A percentile compares a stretch with the other conserved stretches of the same genome.
These are phyloP conservation scores for Ophion ellenae DNA, from an alignment of 2,888 invertebrate genomes.

Conservation along the genomic window DNA sequence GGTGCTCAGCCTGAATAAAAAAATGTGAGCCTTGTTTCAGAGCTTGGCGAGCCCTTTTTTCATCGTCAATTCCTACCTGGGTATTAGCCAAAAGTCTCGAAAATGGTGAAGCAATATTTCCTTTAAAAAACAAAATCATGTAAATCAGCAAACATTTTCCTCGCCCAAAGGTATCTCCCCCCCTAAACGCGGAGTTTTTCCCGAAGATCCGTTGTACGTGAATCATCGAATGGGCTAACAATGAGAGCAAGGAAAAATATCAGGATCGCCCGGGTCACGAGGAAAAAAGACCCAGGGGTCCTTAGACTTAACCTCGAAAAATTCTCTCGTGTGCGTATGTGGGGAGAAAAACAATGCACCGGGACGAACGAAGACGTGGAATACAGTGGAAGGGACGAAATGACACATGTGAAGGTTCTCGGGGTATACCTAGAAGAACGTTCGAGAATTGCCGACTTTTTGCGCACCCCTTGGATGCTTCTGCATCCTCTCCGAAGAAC, in stretches of 20 bases:
- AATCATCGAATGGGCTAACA: background rate
- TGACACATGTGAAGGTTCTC: conserved; percentile 53
- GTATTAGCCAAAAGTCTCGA: too few species aligned
- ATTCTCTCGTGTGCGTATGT: conserved; percentile 11
- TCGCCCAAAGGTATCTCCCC: too few species aligned
- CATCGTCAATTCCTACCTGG: too few species aligned
- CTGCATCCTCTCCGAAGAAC: background rate
- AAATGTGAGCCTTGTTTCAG: too few species aligned
- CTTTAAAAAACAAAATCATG: too few species aligned
- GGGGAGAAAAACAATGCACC: conserved; percentile 37
- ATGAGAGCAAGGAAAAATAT: background rate
- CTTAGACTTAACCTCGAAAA: conserved; percentile 15
- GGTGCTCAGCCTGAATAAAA: too few species aligned
- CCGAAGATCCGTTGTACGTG: background rate
- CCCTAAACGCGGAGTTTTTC: too few species aligned
- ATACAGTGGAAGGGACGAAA: conserved; percentile 36
- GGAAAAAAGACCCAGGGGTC: conserved; percentile 38
- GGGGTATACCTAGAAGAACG: conserved; percentile 44
- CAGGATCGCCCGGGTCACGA: conserved; percentile 6
- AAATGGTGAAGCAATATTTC: too few species aligned
- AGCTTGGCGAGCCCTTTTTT: too few species aligned
- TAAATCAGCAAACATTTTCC: too few species aligned
- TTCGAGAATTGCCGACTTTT: conserved; percentile 52
- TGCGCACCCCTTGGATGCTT: conserved; percentile 27
- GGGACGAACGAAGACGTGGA: background rate